A percentile compares a stretch with the other conserved stretches of the same genome.
Conservation (phyloP, 2,113 vertebrate species). For the Bubo blakistoni region DNA sequence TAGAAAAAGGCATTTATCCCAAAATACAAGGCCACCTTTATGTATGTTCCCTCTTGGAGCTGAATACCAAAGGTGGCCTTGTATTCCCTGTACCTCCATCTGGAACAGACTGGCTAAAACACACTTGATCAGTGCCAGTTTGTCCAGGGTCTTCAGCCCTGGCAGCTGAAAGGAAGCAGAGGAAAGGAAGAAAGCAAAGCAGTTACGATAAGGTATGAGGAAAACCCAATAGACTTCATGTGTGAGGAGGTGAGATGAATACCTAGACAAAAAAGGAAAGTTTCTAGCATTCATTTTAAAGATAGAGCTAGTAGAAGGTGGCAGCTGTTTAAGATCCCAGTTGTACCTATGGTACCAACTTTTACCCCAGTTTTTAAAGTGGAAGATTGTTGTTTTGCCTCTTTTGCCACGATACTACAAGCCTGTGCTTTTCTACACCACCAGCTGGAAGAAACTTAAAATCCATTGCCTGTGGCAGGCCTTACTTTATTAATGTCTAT, state of each 20-base stretch:
- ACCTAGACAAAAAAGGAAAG: background rate
- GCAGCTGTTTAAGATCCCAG: background rate
- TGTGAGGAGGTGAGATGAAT: background rate
- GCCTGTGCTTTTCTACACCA: background rate
- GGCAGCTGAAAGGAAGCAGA: background rate
- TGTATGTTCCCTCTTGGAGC: background rate
- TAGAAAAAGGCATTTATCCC: background rate
- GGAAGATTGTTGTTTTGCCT: background rate
- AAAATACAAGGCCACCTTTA: background rate
- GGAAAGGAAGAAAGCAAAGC: background rate
- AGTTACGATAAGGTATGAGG: background rate
- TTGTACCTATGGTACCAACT: background rate
- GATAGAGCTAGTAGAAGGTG: background rate
- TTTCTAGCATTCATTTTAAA: background rate
- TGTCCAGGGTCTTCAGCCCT: background rate
- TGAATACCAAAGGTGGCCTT: background rate
- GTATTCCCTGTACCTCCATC: background rate
- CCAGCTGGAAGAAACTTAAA: background rate
- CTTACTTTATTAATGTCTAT: background rate
- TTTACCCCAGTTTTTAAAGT: background rate
- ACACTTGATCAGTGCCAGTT: fast-evolving
- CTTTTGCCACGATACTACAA: background rate
- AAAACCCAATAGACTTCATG: fast-evolving
- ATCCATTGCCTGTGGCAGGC: background rate
- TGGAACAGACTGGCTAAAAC: background rate